These are phyloP conservation scores for Trichopoda pennipes DNA, from an alignment of 2,888 invertebrate species.

Conservation along the genomic window DNA sequence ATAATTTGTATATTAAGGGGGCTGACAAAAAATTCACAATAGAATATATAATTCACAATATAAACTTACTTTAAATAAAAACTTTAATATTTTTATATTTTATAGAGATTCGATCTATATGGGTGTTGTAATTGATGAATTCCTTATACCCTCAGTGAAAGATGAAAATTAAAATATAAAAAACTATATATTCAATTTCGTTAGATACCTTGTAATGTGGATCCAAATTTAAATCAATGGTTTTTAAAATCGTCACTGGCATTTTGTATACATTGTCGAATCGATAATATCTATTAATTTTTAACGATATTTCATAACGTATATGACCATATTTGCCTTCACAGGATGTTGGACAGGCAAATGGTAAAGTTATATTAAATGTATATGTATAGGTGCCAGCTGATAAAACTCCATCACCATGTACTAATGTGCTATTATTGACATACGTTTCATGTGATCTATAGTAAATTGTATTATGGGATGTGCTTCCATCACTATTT, in stretches of 20 bases:
- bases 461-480: conserved; percentile 50
- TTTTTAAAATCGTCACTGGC: conserved; percentile 87
- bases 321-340: conserved; percentile 87
- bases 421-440: conserved; percentile 59
- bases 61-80: too few species aligned
- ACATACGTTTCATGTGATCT: conserved; percentile 68
- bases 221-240: conserved; percentile 89
- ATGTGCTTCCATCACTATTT: too few species aligned
- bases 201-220: conserved; percentile 84
- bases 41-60: too few species aligned
- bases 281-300: conserved; percentile 90
- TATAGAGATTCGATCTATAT: too few species aligned
- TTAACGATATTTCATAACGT: conserved; percentile 88
- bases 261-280: conserved; percentile 80
- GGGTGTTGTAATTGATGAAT: too few species aligned
- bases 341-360: conserved; percentile 80
- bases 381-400: conserved; percentile 71
- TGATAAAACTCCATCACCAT: conserved; percentile 61
- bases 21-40: too few species aligned
- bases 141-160: neutral
- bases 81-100: too few species aligned
- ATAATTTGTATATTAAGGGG: too few species aligned
- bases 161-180: neutral
- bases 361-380: conserved; percentile 71
- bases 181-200: neutral